Percentiles rank a stretch among this genome's conserved stretches.
These are phyloP conservation scores for Periophthalmus modestus DNA, from an alignment of 2,113 vertebrate genomes.

Conservation along the genomic window DNA sequence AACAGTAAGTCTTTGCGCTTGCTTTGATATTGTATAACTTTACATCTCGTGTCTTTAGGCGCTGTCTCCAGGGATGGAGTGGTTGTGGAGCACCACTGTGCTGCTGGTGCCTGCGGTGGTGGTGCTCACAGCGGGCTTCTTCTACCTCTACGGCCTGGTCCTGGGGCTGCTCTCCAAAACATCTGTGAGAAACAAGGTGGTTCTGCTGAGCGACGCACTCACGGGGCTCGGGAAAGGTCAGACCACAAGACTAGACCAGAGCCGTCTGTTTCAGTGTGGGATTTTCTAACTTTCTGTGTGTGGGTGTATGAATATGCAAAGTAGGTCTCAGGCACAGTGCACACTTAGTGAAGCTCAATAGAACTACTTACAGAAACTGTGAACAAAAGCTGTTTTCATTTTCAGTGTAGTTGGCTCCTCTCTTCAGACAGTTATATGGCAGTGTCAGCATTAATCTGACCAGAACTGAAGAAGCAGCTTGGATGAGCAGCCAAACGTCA, in stretches of 20 bases:
- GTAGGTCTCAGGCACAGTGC: no score
- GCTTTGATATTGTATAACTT: neutral
- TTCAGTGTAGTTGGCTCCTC: no score
- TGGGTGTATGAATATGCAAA: no score
- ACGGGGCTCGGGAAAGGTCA: constrained; percentile 90
- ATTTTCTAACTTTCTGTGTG: neutral
- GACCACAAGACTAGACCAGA: neutral
- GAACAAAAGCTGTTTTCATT: no score
- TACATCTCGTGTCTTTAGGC: constrained; percentile 1
- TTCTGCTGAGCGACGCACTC: constrained; percentile 88
- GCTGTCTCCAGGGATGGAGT: constrained; percentile 75
- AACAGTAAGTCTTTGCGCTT: no score
- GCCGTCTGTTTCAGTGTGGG: neutral
- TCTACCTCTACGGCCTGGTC: constrained; percentile 84
- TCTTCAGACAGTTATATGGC: no score
- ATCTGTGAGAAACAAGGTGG: constrained; percentile 89
- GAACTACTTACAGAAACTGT: no score
- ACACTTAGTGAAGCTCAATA: no score
- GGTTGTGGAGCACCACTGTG: constrained; percentile 62
- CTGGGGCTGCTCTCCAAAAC: constrained; percentile 83
- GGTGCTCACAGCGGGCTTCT: constrained; percentile 82
- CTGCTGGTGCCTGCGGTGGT: constrained; percentile 82
- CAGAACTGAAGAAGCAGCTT: no score
- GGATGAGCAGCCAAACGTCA: no score
- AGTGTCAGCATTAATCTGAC: no score